phyloP scores from a whole-genome alignment of 2,888 invertebrate genomes.

The Argyresthia goedartella region DNA sequence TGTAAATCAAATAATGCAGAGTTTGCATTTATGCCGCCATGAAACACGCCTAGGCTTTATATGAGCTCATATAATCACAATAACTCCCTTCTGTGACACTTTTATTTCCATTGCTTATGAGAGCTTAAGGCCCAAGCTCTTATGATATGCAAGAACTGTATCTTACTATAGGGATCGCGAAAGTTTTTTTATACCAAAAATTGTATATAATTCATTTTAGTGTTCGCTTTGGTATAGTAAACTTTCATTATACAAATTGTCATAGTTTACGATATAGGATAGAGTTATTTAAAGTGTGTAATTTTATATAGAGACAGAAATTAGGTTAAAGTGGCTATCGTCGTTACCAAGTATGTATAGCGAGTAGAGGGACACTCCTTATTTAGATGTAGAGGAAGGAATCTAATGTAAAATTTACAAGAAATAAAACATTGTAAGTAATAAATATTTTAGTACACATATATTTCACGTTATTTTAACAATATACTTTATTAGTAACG shows the following conservation, averaged over 20 bases:
- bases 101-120: too few relatives aligned
- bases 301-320: conserved; percentile 22
- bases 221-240: conserved; percentile 54
- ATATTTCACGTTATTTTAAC: background rate
- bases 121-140: too few relatives aligned
- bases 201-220: conserved; percentile 49
- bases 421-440: conserved; percentile 37
- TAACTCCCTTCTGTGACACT: too few relatives aligned
- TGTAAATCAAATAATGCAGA: too few relatives aligned
- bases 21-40: too few relatives aligned
- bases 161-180: conserved; percentile 30
- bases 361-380: conserved; percentile 3
- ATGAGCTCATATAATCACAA: too few relatives aligned
- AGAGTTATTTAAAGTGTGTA: conserved; percentile 49
- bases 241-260: conserved; percentile 59
- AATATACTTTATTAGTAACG: too few relatives aligned
- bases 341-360: conserved; percentile 41
- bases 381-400: conserved; percentile 18
- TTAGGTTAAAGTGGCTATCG: conserved; percentile 29
- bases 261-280: conserved; percentile 38
- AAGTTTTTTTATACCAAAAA: conserved; percentile 65
- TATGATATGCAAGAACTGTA: conserved; percentile 9
- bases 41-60: too few relatives aligned
- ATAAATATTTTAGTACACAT: conserved; percentile 41
- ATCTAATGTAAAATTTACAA: conserved; percentile 40